A percentile compares a stretch with the other conserved stretches of the same genome.
These are phyloP conservation scores for Macquaria australasica DNA, from an alignment of 2,113 vertebrate genomes.

Conservation along the genomic window DNA sequence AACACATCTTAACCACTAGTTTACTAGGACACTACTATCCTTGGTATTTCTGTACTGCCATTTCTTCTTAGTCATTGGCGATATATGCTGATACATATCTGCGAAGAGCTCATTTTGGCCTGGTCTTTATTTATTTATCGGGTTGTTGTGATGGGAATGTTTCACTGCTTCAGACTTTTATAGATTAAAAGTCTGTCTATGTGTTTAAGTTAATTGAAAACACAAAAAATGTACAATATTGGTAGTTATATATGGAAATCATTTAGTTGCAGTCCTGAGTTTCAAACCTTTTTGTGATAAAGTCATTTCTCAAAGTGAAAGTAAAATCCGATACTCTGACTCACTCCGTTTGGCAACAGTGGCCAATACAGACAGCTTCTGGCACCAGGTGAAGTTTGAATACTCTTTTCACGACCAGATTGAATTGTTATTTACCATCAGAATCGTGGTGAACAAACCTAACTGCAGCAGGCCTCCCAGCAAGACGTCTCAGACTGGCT, in stretches of 20 bases:
- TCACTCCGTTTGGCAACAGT: not conserved
- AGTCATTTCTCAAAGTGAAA: not conserved
- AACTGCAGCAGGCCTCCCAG: slow-evolving; percentile 9
- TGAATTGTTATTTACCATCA: not conserved
- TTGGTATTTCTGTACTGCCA: not conserved
- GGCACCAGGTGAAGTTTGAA: not conserved
- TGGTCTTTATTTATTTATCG: too few relatives aligned
- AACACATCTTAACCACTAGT: too few relatives aligned
- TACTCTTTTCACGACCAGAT: too few relatives aligned
- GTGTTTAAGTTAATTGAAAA: not conserved
- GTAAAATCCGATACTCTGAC: not conserved
- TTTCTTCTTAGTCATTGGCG: too few relatives aligned
- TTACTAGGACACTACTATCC: too few relatives aligned
- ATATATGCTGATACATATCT: not conserved
- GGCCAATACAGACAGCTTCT: not conserved
- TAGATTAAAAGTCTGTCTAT: not conserved
- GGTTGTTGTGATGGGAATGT: not conserved
- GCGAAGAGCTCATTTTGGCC: not conserved
- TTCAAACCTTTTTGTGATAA: not conserved
- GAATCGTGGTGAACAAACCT: not conserved
- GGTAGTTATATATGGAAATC: not conserved
- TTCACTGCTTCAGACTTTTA: not conserved
- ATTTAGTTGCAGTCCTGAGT: not conserved
- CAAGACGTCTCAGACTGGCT: not conserved
- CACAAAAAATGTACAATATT: not conserved